Conservation (phyloP, 2,888 invertebrate genomes). For the Harpalus rufipes region DNA sequence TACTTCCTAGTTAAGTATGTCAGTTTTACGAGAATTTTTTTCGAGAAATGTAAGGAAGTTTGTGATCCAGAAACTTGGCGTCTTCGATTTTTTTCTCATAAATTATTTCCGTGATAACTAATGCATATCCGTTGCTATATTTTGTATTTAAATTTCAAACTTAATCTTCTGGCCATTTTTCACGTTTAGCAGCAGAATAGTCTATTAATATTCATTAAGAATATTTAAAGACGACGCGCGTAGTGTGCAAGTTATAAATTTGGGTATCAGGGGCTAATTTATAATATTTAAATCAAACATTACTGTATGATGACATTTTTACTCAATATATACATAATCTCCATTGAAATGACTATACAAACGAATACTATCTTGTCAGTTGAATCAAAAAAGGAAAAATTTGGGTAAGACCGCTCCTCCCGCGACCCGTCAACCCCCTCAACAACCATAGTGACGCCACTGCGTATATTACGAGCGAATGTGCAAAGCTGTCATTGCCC, state of each 20-base stretch:
- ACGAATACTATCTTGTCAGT: too few relatives aligned
- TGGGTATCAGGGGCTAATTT: neutral
- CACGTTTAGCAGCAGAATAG: neutral
- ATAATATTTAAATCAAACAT: neutral
- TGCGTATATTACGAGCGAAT: too few relatives aligned
- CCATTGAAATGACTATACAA: neutral
- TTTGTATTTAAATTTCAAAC: slow-evolving; percentile 19
- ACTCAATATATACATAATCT: neutral
- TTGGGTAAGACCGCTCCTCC: too few relatives aligned
- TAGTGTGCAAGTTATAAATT: neutral
- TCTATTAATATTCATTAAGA: slow-evolving; percentile 7
- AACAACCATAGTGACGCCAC: too few relatives aligned
- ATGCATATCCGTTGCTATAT: slow-evolving; percentile 32
- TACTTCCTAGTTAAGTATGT: slow-evolving; percentile 29
- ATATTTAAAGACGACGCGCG: neutral
- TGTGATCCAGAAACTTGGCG: slow-evolving; percentile 23
- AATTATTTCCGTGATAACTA: slow-evolving; percentile 35
- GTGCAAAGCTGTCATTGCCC: too few relatives aligned
- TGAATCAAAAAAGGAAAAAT: too few relatives aligned
- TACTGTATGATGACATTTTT: neutral
- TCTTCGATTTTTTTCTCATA: slow-evolving; percentile 28
- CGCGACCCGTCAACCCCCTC: too few relatives aligned
- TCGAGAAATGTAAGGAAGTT: neutral
- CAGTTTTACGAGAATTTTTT: slow-evolving; percentile 22
- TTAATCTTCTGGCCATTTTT: slow-evolving; percentile 4